phyloP scores from a whole-genome alignment of 2,888 invertebrate species.

The Trissolcus brochymenae region DNA sequence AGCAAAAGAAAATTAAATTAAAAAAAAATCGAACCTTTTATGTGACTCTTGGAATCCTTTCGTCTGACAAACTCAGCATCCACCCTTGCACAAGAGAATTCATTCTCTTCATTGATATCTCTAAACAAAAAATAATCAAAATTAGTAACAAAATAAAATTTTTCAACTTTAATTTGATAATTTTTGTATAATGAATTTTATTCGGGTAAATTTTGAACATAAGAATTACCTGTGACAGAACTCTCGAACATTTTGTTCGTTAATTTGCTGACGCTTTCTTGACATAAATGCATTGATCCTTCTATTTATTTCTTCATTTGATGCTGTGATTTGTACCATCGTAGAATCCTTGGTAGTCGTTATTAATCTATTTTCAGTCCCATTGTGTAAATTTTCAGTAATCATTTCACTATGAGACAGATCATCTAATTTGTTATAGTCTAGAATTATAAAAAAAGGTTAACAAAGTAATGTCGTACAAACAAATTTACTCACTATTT shows the following conservation, averaged over 20 bases:
- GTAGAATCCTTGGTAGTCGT: neutral
- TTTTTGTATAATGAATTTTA: neutral
- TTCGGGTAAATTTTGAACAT: neutral
- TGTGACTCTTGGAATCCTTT: conserved; percentile 86
- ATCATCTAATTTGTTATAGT: too few relatives aligned
- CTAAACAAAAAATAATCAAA: conserved; percentile 50
- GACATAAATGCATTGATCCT: conserved; percentile 86
- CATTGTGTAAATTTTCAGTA: too few relatives aligned
- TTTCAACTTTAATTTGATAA: neutral
- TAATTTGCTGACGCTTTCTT: conserved; percentile 85
- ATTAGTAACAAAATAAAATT: neutral
- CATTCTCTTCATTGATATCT: conserved; percentile 74
- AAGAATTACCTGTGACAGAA: conserved; percentile 78
- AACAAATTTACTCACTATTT: too few relatives aligned
- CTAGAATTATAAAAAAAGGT: too few relatives aligned
- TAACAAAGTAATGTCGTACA: too few relatives aligned
- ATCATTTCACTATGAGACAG: too few relatives aligned
- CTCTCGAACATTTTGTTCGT: conserved; percentile 85
- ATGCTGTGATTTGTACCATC: conserved; percentile 81
- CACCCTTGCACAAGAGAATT: conserved; percentile 85
- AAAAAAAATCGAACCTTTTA: conserved; percentile 80
- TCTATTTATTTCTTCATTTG: conserved; percentile 81
- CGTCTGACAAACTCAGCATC: conserved; percentile 84
- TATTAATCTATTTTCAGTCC: too few relatives aligned
- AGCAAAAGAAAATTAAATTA: too few relatives aligned